Evolutionary conservation across 2,888 invertebrate species (phyloP).

Genomic region (Calephelis perditalis): DNA sequence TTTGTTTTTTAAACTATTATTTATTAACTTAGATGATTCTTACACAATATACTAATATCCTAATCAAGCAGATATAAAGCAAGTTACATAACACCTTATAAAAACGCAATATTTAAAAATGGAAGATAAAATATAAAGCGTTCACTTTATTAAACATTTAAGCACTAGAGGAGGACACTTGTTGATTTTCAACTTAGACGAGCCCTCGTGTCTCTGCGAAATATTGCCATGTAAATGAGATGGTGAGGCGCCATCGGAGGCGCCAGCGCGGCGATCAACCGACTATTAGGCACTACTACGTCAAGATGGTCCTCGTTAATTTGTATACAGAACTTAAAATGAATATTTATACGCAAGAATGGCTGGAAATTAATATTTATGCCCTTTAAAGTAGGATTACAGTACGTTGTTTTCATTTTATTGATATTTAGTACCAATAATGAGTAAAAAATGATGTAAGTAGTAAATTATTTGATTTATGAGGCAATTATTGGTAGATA

Average conservation of each 20-base stretch:
- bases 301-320: slow-evolving; percentile 30
- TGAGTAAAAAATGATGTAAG: too few relatives aligned
- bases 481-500: too few relatives aligned
- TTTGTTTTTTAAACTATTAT: too few relatives aligned
- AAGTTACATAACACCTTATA: too few relatives aligned
- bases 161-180: slow-evolving; percentile 23
- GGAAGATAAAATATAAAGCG: slow-evolving; percentile 4
- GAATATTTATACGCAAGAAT: slow-evolving; percentile 15
- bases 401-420: neutral
- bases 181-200: slow-evolving; percentile 27
- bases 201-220: slow-evolving; percentile 39
- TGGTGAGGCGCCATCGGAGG: slow-evolving; percentile 45
- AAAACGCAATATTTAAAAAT: neutral
- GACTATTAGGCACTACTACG: slow-evolving; percentile 42
- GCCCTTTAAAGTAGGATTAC: neutral
- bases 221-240: slow-evolving; percentile 61
- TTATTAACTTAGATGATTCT: too few relatives aligned
- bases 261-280: slow-evolving; percentile 42
- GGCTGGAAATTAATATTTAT: slow-evolving; percentile 10
- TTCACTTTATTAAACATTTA: slow-evolving; percentile 16
- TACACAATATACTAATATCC: too few relatives aligned
- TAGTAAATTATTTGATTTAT: too few relatives aligned
- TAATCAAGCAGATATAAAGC: too few relatives aligned
- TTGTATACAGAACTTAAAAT: slow-evolving; percentile 21
- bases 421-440: neutral